Evolutionary conservation across 2,797 vertebrate species (phyloP).

Genomic region (Aldrovandia affinis): DNA sequence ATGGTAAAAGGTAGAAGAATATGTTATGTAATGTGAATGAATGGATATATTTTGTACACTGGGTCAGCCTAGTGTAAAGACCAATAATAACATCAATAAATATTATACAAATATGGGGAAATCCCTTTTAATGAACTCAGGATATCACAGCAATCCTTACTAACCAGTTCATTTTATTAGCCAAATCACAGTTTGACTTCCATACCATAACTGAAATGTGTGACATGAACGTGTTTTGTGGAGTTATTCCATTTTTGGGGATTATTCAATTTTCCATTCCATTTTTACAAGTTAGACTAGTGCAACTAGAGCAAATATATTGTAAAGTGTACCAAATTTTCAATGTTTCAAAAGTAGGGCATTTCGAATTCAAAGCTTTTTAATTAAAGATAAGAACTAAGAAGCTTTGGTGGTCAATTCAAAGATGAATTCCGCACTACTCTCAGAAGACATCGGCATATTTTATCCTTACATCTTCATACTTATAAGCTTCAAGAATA

Average conservation of each 20-base stretch:
- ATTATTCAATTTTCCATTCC: too few species aligned
- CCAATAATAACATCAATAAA: not conserved
- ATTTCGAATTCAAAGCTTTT: not conserved
- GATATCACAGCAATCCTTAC: not conserved
- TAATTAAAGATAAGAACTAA: not conserved
- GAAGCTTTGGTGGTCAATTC: not conserved
- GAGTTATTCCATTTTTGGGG: too few species aligned
- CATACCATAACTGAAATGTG: not conserved
- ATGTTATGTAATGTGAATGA: not conserved
- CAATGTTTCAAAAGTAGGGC: not conserved
- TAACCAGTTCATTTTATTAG: not conserved
- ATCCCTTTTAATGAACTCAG: not conserved
- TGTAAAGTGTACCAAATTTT: not conserved
- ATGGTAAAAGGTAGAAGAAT: slow-evolving; percentile 9
- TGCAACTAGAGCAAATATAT: not conserved
- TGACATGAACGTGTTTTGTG: not conserved
- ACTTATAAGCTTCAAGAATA: not conserved
- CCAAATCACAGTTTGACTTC: not conserved
- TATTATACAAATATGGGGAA: not conserved
- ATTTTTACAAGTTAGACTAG: not conserved
- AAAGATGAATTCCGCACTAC: not conserved
- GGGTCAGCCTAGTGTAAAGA: not conserved
- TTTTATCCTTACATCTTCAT: not conserved
- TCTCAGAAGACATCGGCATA: not conserved
- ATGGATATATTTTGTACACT: not conserved